These are phyloP conservation scores for Pyrgus malvae DNA, from an alignment of 2,888 invertebrate species.

Conservation along the genomic window DNA sequence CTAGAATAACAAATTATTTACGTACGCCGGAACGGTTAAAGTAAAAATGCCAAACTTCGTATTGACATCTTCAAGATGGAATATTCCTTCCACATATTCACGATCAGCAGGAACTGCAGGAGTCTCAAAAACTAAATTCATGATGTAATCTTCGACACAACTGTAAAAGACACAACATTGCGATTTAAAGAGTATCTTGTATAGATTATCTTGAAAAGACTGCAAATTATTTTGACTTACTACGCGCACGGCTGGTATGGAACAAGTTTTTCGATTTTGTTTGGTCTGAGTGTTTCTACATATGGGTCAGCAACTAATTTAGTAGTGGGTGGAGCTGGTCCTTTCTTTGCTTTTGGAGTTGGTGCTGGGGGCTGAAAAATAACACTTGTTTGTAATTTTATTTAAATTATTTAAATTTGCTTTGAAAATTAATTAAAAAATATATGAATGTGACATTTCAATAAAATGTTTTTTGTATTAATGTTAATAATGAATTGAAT, in stretches of 20 bases:
- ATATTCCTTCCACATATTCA: conserved; percentile 61
- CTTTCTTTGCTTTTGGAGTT: conserved; percentile 56
- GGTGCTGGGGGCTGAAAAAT: conserved; percentile 64
- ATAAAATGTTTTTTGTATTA: no score
- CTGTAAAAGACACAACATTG: conserved; percentile 40
- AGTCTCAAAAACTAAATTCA: conserved; percentile 72
- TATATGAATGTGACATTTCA: no score
- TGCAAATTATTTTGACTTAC: conserved; percentile 47
- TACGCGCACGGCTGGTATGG: conserved; percentile 75
- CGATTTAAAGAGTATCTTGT: not conserved
- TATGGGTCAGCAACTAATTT: conserved; percentile 77
- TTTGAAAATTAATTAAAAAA: no score
- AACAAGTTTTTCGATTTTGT: conserved; percentile 66
- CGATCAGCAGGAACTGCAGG: conserved; percentile 66
- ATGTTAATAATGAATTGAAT: no score
- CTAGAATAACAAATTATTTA: no score
- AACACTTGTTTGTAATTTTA: not conserved
- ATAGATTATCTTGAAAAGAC: not conserved
- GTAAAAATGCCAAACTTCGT: conserved; percentile 74
- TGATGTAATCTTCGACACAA: conserved; percentile 76
- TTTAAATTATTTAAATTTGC: no score
- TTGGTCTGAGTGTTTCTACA: conserved; percentile 57
- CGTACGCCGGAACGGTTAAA: conserved; percentile 70
- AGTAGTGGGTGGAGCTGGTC: conserved; percentile 43
- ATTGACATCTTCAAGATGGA: conserved; percentile 66